phyloP scores from a whole-genome alignment of 2,113 vertebrate species.

The Dissostichus mawsoni region DNA sequence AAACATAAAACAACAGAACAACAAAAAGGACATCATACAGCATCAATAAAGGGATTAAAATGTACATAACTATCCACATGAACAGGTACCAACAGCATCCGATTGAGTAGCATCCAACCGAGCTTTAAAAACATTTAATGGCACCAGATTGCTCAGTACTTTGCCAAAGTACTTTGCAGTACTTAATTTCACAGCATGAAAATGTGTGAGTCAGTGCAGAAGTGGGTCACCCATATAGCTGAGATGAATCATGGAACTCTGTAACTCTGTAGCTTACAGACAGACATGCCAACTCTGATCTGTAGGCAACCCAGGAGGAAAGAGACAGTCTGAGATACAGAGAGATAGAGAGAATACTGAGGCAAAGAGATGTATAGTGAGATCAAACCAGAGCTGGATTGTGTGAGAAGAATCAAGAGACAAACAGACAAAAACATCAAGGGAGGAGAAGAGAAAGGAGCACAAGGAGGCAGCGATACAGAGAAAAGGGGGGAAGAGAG shows the following conservation, averaged over 20 bases:
- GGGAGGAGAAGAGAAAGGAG: slow-evolving; percentile 21
- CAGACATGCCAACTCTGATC: slow-evolving; percentile 58
- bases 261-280: slow-evolving; percentile 60
- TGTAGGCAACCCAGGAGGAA: slow-evolving; percentile 48
- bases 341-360: slow-evolving; percentile 1
- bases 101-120: no score
- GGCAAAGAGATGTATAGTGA: slow-evolving; percentile 18
- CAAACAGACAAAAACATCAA: slow-evolving; percentile 56
- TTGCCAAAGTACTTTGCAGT: slow-evolving; percentile 22
- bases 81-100: no score
- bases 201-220: slow-evolving; percentile 62
- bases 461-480: slow-evolving; percentile 38
- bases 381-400: slow-evolving; percentile 58
- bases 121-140: no score
- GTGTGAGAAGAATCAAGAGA: slow-evolving; percentile 45
- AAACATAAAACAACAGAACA: no score
- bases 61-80: no score
- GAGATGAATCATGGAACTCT: slow-evolving; percentile 64
- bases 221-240: slow-evolving; percentile 81
- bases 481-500: slow-evolving; percentile 18
- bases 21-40: no score
- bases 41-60: no score
- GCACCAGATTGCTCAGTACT: no score
- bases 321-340: slow-evolving; percentile 10
- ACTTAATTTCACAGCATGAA: slow-evolving; percentile 47